phyloP scores from a whole-genome alignment of 2,113 vertebrate species.

The Fregata magnificens region DNA sequence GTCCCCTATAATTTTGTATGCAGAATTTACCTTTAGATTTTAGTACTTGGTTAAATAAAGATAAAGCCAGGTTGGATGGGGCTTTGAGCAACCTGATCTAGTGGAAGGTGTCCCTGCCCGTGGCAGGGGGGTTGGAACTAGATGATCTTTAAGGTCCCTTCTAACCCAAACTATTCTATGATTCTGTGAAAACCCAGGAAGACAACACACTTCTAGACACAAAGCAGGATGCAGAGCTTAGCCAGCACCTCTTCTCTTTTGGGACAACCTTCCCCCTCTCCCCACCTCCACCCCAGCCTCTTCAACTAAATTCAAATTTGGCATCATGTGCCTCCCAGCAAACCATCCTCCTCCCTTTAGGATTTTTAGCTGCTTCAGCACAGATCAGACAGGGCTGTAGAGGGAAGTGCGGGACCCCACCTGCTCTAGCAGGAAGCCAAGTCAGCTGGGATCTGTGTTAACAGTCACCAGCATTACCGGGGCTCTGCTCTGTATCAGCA shows the following conservation, averaged over 20 bases:
- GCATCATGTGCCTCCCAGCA: background rate
- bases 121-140: background rate
- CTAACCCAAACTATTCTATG: background rate
- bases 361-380: background rate
- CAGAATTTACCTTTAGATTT: background rate
- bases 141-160: background rate
- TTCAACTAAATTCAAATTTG: background rate
- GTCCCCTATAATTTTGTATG: background rate
- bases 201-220: background rate
- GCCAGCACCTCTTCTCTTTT: background rate
- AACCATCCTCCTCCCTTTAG: background rate
- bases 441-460: background rate
- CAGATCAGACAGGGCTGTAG: accelerated
- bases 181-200: background rate
- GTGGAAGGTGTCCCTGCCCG: background rate
- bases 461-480: accelerated
- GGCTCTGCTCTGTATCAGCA: background rate
- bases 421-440: background rate
- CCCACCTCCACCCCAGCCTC: background rate
- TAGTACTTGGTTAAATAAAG: background rate
- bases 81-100: background rate
- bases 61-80: background rate
- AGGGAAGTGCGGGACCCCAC: background rate
- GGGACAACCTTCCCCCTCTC: background rate
- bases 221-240: background rate